A percentile compares a stretch with the other conserved stretches of the same genome.
phyloP scores from a whole-genome alignment of 2,113 vertebrate species.

The Trogon melanurus region DNA sequence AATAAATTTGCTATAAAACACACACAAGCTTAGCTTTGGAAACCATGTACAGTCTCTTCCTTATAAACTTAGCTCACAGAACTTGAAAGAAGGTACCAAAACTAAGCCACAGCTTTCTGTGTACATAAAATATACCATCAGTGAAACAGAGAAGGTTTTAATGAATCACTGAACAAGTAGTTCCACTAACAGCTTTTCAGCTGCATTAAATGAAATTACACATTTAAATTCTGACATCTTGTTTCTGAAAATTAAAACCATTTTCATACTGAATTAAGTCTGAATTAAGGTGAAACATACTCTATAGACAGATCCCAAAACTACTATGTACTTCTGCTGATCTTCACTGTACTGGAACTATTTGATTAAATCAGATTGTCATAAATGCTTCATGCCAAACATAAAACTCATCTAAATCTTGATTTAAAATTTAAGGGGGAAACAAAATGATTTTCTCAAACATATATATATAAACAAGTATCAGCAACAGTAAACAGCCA shows the following conservation, averaged over 20 bases:
- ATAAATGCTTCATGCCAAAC: neutral
- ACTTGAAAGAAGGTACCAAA: constrained; percentile 41
- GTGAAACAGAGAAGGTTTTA: constrained; percentile 36
- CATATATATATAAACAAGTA: neutral
- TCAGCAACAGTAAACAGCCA: neutral
- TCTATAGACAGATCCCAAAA: neutral
- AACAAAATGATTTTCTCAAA: neutral
- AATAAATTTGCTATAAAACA: neutral
- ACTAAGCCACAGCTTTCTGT: constrained; percentile 34
- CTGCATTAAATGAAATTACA: neutral
- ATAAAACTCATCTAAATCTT: neutral
- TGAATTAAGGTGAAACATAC: neutral
- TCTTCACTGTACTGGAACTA: neutral
- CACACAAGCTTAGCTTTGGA: neutral
- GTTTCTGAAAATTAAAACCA: constrained; percentile 34
- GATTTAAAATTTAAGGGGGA: neutral
- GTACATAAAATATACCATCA: constrained; percentile 23
- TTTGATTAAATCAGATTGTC: neutral
- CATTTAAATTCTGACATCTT: neutral
- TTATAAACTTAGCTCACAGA: neutral
- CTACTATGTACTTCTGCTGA: neutral
- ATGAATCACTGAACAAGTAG: neutral
- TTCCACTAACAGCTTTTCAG: constrained; percentile 50
- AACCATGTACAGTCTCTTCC: neutral
- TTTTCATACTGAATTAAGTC: neutral